phyloP scores from a whole-genome alignment of 2,797 vertebrate species.

The Acanthurus tractus region DNA sequence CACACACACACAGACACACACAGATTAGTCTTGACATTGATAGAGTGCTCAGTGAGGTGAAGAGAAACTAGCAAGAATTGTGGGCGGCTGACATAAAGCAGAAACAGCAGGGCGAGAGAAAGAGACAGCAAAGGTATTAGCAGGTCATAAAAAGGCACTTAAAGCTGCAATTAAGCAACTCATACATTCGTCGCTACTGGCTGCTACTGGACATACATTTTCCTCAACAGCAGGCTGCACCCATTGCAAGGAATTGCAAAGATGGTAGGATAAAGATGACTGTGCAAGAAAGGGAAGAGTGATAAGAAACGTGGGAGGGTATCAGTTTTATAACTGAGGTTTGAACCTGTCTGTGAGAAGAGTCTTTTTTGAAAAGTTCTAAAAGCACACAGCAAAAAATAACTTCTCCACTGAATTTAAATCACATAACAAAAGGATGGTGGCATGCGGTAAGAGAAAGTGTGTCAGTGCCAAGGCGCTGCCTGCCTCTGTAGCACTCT shows the following conservation, averaged over 20 bases:
- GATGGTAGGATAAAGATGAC: conserved; percentile 15
- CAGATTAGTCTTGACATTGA: conserved; percentile 22
- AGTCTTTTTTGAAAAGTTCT: not conserved
- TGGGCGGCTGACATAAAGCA: conserved; percentile 52
- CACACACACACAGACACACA: not conserved
- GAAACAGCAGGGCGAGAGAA: conserved; percentile 14
- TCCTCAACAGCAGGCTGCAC: conserved; percentile 25
- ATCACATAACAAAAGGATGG: conserved; percentile 16
- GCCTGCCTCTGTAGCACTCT: conserved; percentile 5
- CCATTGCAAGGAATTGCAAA: conserved; percentile 26
- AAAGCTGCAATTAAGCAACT: conserved; percentile 18
- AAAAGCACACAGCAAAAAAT: not conserved
- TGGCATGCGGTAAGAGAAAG: conserved; percentile 20
- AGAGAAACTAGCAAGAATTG: conserved; percentile 12
- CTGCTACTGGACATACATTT: conserved; percentile 29
- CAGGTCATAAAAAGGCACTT: conserved; percentile 67
- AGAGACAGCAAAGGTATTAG: conserved; percentile 48
- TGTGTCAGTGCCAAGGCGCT: conserved; percentile 20
- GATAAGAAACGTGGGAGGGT: conserved; percentile 21
- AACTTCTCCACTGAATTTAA: conserved; percentile 16
- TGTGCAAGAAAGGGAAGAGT: conserved; percentile 15
- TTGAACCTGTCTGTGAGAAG: not conserved
- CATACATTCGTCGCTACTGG: conserved; percentile 36
- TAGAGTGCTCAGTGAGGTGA: conserved; percentile 5
- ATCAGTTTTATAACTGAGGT: conserved; percentile 8